Evolutionary conservation across 2,888 invertebrate genomes (phyloP).

Genomic region (Cerceris rybyensis): DNA sequence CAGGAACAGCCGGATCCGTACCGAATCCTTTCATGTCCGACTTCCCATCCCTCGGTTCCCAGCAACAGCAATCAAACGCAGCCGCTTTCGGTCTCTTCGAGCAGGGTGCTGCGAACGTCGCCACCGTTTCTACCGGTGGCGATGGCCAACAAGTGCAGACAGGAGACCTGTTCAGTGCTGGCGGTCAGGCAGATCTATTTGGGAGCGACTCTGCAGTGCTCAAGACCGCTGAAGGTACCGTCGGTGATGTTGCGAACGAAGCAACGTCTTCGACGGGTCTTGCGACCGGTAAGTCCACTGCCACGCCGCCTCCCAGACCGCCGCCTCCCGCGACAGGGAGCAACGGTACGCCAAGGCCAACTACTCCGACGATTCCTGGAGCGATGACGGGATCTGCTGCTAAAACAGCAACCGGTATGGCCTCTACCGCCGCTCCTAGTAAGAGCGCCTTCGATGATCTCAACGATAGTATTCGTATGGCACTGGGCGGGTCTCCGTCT

Average conservation of each 20-base stretch:
- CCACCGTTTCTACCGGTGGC: constrained; percentile 36
- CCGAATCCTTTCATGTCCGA: constrained; percentile 87
- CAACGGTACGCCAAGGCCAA: constrained; percentile 77
- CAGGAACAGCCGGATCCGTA: constrained; percentile 81
- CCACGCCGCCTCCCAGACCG: constrained; percentile 82
- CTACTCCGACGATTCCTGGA: constrained; percentile 81
- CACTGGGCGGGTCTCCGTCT: constrained; percentile 86
- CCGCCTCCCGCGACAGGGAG: constrained; percentile 79
- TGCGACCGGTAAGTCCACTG: constrained; percentile 75
- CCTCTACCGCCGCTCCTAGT: constrained; percentile 81
- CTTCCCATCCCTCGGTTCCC: constrained; percentile 79
- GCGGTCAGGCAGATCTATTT: constrained; percentile 79
- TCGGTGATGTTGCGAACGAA: constrained; percentile 70
- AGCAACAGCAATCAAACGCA: constrained; percentile 56
- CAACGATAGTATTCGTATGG: constrained; percentile 87
- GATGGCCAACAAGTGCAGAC: constrained; percentile 54
- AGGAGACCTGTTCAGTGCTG: constrained; percentile 78
- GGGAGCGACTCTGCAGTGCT: constrained; percentile 78
- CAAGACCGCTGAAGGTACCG: constrained; percentile 70
- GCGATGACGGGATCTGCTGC: constrained; percentile 79
- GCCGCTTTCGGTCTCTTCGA: constrained; percentile 73
- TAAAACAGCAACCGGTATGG: constrained; percentile 80
- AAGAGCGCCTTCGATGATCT: constrained; percentile 88
- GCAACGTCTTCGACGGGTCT: constrained; percentile 68
- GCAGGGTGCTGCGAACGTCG: constrained; percentile 55